A percentile compares a stretch with the other conserved stretches of the same genome.
Evolutionary conservation across 2,888 invertebrate species (phyloP).

Genomic region (Ceramica pisi): DNA sequence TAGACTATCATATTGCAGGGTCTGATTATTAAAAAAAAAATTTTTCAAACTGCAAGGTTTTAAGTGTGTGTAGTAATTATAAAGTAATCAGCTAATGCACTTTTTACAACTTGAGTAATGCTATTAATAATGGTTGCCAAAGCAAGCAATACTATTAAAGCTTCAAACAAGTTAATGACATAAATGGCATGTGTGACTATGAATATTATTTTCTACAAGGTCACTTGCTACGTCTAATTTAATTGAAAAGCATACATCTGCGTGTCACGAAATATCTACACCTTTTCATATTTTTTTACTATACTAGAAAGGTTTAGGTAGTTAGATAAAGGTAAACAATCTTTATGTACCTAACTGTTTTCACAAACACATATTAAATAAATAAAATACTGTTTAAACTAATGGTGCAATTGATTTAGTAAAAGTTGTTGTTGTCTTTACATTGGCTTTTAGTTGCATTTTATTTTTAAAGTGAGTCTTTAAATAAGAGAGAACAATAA

Average conservation of each 20-base stretch:
- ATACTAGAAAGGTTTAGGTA: too few species aligned
- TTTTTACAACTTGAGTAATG: conserved; percentile 1
- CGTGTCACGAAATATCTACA: background rate
- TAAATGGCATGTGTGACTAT: background rate
- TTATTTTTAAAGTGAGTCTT: too few species aligned
- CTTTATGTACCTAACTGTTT: too few species aligned
- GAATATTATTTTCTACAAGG: conserved; percentile 25
- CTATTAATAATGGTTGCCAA: conserved; percentile 12
- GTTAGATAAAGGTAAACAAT: too few species aligned
- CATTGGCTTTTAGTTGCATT: too few species aligned
- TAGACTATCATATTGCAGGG: background rate
- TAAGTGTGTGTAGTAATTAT: background rate
- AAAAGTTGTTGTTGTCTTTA: too few species aligned
- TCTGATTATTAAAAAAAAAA: background rate
- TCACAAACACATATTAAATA: too few species aligned
- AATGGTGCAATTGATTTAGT: too few species aligned
- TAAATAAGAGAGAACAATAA: too few species aligned
- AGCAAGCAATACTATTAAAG: background rate
- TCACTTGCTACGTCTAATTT: conserved; percentile 7
- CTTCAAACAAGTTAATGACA: background rate
- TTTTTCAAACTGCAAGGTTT: background rate
- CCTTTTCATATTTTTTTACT: background rate
- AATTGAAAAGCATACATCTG: conserved; percentile 1
- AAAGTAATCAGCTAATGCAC: conserved; percentile 6
- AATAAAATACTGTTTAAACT: too few species aligned